phyloP scores from a whole-genome alignment of 2,888 invertebrate genomes.

The Eupithecia pulchellata region DNA sequence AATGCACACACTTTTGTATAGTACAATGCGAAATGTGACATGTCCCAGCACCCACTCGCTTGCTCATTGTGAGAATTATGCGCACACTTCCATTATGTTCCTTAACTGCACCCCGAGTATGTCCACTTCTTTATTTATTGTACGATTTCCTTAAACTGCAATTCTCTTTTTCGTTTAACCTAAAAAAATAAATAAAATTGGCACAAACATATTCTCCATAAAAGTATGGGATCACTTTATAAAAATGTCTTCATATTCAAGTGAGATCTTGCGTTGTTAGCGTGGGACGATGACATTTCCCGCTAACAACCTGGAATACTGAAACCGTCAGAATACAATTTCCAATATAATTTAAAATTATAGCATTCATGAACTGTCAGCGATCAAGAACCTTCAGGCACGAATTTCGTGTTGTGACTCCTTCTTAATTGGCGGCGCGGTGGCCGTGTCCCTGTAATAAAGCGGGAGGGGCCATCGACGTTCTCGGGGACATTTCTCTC shows the following conservation, averaged over 20 bases:
- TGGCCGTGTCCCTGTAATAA: conserved; percentile 50
- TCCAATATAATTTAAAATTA: conserved; percentile 72
- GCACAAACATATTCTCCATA: conserved; percentile 22
- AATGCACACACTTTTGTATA: conserved; percentile 59
- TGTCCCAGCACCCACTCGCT: conserved; percentile 47
- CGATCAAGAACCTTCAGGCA: conserved; percentile 61
- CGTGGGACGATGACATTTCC: conserved; percentile 62
- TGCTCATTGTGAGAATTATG: conserved; percentile 45
- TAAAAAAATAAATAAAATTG: conserved; percentile 41
- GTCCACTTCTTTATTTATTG: conserved; percentile 43
- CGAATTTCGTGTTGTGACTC: conserved; percentile 69
- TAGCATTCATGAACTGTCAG: conserved; percentile 68
- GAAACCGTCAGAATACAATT: conserved; percentile 56
- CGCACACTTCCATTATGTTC: conserved; percentile 47
- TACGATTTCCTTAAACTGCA: conserved; percentile 41
- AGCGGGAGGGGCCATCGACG: conserved; percentile 51
- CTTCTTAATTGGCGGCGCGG: conserved; percentile 73
- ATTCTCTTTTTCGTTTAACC: conserved; percentile 37
- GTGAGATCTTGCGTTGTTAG: conserved; percentile 48
- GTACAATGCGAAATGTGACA: conserved; percentile 52
- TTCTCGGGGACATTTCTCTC: conserved; percentile 56
- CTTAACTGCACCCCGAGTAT: conserved; percentile 42
- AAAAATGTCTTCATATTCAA: conserved; percentile 51
- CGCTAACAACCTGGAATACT: conserved; percentile 54
- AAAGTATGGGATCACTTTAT: conserved; percentile 39